Evolutionary conservation across 2,113 vertebrate species (phyloP), one percentile per base, ranked within the genome.

Genomic region (Fulica atra): DNA sequence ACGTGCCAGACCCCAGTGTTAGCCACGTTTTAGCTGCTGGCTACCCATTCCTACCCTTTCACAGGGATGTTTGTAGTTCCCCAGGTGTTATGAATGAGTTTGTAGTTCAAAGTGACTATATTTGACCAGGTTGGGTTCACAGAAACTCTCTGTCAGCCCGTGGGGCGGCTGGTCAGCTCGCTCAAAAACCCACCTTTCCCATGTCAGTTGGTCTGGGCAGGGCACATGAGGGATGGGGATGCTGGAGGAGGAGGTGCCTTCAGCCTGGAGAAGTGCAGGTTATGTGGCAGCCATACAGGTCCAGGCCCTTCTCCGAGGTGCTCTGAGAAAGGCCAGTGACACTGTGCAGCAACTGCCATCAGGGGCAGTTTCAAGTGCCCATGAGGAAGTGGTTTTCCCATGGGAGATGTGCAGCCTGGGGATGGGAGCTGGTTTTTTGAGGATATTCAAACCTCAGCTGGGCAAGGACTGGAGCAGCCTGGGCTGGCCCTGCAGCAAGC

Each of bases 1-100:
- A 28, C 4, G 7, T 7, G 10, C 5, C 7, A 64, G 59, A 42
- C 8, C 60, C 68, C 42, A 1, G 1, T 3, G 13, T 7, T 8
- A 46, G 21, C 7, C 1, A 1, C 0, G 1, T 19, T 70, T 65
- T 42, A n/a, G 50, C 25, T 89, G 31, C 72, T 50, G 33, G 17
- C 9, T 28, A 4, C 54, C 81, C 35, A n/a, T 10, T 81, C 26
- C 28, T 11, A 17, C 21, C 6, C 36, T 38, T 44, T 36, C 50
- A 11, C 8, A 44, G 24, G 7, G 33, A 15, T 6, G 7, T 70
- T 66, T 61, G 42, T 42, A 33, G 29, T 18, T 6, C 16, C 33
- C 33, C 5, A 46, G 29, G 5, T 15, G 35, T 48, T 60, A 16
- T 16, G 29, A 83, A 26, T 28, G 40, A 25, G 23, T 69, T 33